Conservation (phyloP, 2,888 invertebrate genomes). For the Acleris literana region DNA sequence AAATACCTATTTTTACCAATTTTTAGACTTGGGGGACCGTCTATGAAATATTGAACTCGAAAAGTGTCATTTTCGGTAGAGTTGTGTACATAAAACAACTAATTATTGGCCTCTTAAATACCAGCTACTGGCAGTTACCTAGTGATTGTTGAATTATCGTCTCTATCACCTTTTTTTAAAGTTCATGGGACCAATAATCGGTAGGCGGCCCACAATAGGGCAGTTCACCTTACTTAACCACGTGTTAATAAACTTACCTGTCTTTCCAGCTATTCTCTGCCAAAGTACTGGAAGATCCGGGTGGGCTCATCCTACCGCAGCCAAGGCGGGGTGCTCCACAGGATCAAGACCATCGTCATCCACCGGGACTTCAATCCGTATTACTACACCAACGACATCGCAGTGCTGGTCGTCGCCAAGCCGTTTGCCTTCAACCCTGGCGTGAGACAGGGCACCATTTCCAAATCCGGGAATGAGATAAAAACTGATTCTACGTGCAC, state of each 20-base stretch:
- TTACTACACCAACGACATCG: conserved; percentile 69
- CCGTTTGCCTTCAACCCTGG: conserved; percentile 58
- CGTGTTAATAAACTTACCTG: neutral
- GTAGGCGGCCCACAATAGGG: no score
- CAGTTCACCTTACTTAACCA: no score
- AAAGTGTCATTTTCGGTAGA: no score
- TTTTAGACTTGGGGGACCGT: no score
- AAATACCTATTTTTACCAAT: no score
- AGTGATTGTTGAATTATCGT: no score
- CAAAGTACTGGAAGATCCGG: conserved; percentile 69
- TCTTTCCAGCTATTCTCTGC: conserved; percentile 61
- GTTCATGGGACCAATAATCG: no score
- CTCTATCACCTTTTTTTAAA: no score
- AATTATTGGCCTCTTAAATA: no score
- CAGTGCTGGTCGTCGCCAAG: conserved; percentile 59
- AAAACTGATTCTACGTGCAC: conserved; percentile 59
- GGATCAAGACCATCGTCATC: conserved; percentile 61
- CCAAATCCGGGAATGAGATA: conserved; percentile 63
- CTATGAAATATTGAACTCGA: no score
- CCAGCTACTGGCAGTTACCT: no score
- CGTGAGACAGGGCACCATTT: conserved; percentile 67
- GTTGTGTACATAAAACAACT: no score
- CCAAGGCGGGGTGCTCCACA: conserved; percentile 62
- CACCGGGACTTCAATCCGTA: conserved; percentile 65
- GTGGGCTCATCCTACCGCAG: conserved; percentile 71